Base-by-base conservation (phyloP, 64 coral and sea anemone genomes). In the Pocillopora verrucosa region DNA sequence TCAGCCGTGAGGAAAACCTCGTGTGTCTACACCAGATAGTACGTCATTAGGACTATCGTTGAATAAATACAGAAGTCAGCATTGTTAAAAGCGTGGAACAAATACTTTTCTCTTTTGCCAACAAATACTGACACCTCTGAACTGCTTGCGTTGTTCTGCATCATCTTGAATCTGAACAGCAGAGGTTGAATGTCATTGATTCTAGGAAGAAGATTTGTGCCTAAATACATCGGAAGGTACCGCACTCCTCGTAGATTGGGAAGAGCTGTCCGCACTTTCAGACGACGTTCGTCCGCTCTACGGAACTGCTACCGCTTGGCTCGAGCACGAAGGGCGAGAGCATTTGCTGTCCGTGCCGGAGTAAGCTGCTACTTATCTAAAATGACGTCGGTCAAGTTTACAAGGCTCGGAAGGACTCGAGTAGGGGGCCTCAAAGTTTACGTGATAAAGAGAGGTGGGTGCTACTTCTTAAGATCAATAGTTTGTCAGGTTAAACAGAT, bases 261-360 rank as follows among this genome's bases (percentile, higher is more conserved):
- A 45, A 63, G 82, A 22, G 30, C 82, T 24, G 37, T 19, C 11
- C 38, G 38, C 22, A 84, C 63, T 13, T 22, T 84, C 22, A 65
- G 61, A 56, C 82, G 82, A 34, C 61, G 61, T 13, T 16, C 10
- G 2, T 14, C 15, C n/a, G 36, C 17, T 45, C 12, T 72, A 36
- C 24, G 37, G 6, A 1, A 63, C 2, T 84, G 82, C 26, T 84
- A 70, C 5, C 82, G 82, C 14, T 72, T 84, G 64, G 82, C 82
- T 25, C 82, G 63, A 56, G 82, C 82, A 22, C 26, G 34, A 22
- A 65, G 22, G 12, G 34, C 61, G 1, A 67, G 64, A 24, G 64
- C 64, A 56, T 84, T 84, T 72, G 82, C 82, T 36, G 56, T 84
- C 64, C 65, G 65, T 38, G 26, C 30, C 56, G 82, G 82, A 72